Conservation (phyloP, 2,888 invertebrate species). For the Cheilosia vulpina region DNA sequence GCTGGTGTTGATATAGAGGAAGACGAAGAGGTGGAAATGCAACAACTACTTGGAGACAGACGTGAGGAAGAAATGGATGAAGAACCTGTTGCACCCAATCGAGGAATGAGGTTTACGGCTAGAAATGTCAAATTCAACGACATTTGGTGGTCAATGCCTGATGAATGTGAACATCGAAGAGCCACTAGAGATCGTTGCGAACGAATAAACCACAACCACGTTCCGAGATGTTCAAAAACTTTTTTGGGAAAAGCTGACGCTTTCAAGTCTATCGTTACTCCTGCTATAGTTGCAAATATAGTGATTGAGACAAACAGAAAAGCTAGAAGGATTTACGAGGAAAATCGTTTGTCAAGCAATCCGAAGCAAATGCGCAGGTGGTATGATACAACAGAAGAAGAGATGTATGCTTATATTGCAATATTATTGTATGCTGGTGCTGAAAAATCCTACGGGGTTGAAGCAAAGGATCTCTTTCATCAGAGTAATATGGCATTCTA, state of each 20-base stretch:
- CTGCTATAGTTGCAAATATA: not conserved
- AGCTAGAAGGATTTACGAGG: slow-evolving; percentile 9
- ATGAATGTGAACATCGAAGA: slow-evolving; percentile 5
- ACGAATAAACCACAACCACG: slow-evolving; percentile 7
- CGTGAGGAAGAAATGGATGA: slow-evolving; percentile 1
- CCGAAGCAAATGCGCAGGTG: slow-evolving; percentile 15
- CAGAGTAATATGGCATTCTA: slow-evolving; percentile 25
- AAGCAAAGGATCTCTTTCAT: slow-evolving; percentile 20
- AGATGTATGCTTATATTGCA: slow-evolving; percentile 13
- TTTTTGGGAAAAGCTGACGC: slow-evolving; percentile 1
- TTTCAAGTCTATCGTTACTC: slow-evolving; percentile 11
- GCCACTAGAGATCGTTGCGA: not conserved
- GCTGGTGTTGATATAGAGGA: not conserved
- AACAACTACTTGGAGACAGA: slow-evolving; percentile 11
- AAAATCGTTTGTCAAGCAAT: slow-evolving; percentile 4
- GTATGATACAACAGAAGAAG: slow-evolving; percentile 23
- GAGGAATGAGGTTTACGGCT: slow-evolving; percentile 7
- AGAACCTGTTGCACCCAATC: not conserved
- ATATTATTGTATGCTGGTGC: slow-evolving; percentile 34
- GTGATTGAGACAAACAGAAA: slow-evolving; percentile 3
- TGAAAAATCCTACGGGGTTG: slow-evolving; percentile 12
- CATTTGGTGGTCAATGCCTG: slow-evolving; percentile 3
- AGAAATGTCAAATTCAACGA: slow-evolving; percentile 3
- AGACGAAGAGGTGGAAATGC: slow-evolving; percentile 3
- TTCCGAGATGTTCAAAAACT: slow-evolving; percentile 3